A percentile compares a stretch with the other conserved stretches of the same genome.
Conservation (phyloP, 2,113 vertebrate genomes). For the Ctenomys sociabilis region DNA sequence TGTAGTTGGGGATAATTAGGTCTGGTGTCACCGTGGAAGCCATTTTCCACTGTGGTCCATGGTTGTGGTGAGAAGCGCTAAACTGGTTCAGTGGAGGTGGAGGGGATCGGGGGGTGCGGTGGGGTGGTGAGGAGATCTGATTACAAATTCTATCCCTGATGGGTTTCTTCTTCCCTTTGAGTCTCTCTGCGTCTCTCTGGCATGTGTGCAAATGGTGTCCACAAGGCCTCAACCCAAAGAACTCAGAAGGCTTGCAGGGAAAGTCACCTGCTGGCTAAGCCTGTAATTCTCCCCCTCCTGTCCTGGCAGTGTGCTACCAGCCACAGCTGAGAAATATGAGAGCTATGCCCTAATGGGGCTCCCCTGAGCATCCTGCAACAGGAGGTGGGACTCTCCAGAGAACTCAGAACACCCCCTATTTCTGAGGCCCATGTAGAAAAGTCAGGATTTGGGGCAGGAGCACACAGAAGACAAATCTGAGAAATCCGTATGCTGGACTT, state of each 20-base stretch:
- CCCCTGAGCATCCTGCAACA: neutral
- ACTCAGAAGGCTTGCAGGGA: neutral
- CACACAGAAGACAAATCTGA: neutral
- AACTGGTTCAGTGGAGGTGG: neutral
- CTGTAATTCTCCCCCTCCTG: neutral
- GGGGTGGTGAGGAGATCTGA: neutral
- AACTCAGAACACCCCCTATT: neutral
- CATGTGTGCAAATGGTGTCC: neutral
- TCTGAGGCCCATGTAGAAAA: neutral
- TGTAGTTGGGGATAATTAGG: neutral
- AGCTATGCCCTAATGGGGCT: neutral
- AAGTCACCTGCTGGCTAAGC: neutral
- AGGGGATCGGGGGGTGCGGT: too few species aligned
- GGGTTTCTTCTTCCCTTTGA: neutral
- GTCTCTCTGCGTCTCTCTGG: neutral
- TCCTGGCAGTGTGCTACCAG: neutral
- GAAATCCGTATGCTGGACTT: neutral
- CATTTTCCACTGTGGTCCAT: neutral
- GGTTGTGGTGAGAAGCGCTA: neutral
- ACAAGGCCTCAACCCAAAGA: neutral
- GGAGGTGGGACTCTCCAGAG: neutral
- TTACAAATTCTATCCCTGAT: neutral
- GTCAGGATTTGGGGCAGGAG: neutral
- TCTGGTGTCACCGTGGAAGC: neutral
- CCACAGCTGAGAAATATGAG: neutral